phyloP scores from a whole-genome alignment of 2,888 invertebrate species.

The Aradus depressus region DNA sequence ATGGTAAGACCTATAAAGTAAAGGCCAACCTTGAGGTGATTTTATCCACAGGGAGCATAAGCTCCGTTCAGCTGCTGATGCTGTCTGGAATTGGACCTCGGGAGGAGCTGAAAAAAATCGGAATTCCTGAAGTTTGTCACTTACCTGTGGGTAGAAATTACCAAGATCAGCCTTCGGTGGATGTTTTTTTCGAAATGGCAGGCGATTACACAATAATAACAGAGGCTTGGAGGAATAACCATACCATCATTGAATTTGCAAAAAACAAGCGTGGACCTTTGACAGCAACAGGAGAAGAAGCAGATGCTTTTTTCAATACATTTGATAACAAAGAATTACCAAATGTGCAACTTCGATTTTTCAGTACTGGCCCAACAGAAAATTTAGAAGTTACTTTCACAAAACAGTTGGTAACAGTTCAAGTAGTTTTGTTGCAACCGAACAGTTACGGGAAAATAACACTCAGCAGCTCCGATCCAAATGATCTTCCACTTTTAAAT shows the following conservation, averaged over 20 bases:
- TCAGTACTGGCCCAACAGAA: no score
- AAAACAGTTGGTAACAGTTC: not conserved
- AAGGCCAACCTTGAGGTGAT: not conserved
- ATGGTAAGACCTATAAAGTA: not conserved
- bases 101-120: not conserved
- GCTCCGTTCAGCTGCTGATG: not conserved
- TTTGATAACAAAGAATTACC: not conserved
- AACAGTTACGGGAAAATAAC: not conserved
- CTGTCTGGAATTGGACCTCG: not conserved
- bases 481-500: constrained; percentile 5
- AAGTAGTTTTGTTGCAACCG: not conserved
- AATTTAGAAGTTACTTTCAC: no score
- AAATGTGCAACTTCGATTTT: not conserved
- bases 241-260: no score
- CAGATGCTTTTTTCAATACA: not conserved
- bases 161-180: not conserved
- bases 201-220: no score
- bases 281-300: not conserved
- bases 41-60: not conserved
- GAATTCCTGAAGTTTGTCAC: not conserved
- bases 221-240: no score
- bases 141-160: not conserved
- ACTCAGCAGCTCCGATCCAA: not conserved
- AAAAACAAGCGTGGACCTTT: not conserved
- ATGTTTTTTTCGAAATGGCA: no score